phyloP scores from a whole-genome alignment of 2,797 vertebrate species.

The Microctenopoma stevenorrisi region DNA sequence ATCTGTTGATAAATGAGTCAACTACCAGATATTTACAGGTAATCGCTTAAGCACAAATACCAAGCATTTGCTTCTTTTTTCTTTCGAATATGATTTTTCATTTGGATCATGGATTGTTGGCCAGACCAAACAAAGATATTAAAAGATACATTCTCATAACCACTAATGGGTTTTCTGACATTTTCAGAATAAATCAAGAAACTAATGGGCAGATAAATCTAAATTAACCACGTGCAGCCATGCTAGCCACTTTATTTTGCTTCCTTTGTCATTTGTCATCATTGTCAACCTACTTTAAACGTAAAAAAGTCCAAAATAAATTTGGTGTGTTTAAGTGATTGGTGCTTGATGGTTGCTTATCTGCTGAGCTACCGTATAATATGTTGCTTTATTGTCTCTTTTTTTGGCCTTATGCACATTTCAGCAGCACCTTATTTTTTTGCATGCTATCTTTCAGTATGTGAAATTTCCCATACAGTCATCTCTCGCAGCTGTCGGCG shows the following conservation, averaged over 20 bases:
- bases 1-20: background rate
- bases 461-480: constrained; percentile 1
- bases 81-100: background rate
- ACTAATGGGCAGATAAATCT: background rate
- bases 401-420: background rate
- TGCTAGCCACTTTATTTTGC: background rate
- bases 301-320: background rate
- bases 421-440: constrained; percentile 15
- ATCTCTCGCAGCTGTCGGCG: constrained; percentile 3
- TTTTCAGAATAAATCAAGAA: background rate
- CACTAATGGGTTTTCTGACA: background rate
- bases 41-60: background rate
- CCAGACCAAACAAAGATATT: background rate
- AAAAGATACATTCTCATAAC: background rate
- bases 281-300: background rate
- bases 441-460: background rate
- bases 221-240: background rate
- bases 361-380: background rate
- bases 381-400: background rate
- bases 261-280: background rate
- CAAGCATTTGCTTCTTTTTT: background rate
- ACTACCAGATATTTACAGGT: background rate
- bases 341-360: background rate
- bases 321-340: background rate
- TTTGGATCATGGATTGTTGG: background rate